These are phyloP conservation scores for Eupithecia dodoneata DNA, from an alignment of 2,888 invertebrate genomes.

Conservation along the genomic window DNA sequence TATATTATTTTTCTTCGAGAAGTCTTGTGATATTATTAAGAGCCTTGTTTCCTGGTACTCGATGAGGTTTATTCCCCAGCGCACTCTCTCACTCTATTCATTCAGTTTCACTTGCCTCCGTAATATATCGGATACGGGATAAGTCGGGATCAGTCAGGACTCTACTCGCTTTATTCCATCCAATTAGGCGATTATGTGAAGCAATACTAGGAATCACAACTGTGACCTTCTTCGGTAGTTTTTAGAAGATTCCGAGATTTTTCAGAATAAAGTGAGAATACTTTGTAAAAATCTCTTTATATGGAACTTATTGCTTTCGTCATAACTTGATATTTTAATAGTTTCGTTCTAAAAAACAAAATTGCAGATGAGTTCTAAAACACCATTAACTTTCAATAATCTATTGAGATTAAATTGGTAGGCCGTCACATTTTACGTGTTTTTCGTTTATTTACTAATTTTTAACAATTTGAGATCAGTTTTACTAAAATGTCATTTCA, in stretches of 20 bases:
- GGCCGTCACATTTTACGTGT: no score
- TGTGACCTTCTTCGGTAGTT: not conserved
- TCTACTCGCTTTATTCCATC: slow-evolving; percentile 21
- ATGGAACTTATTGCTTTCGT: not conserved
- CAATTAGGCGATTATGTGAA: slow-evolving; percentile 25
- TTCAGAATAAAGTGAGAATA: not conserved
- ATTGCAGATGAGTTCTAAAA: no score
- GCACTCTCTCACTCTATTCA: not conserved
- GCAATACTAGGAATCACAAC: not conserved
- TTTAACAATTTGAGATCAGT: no score
- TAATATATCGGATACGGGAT: slow-evolving; percentile 27
- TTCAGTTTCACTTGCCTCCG: slow-evolving; percentile 9
- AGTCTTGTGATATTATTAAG: not conserved
- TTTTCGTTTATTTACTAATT: no score
- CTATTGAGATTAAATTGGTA: no score
- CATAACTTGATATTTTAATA: no score
- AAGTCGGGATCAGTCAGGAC: slow-evolving; percentile 18
- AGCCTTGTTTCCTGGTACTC: not conserved
- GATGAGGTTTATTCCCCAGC: not conserved
- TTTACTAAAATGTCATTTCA: no score
- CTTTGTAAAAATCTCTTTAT: not conserved
- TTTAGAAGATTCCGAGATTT: not conserved
- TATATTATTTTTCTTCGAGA: no score
- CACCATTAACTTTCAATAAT: no score
- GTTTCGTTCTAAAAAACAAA: no score